These are phyloP conservation scores for Micoletzkya japonica DNA, from an alignment of 2,888 invertebrate genomes.

Conservation along the genomic window DNA sequence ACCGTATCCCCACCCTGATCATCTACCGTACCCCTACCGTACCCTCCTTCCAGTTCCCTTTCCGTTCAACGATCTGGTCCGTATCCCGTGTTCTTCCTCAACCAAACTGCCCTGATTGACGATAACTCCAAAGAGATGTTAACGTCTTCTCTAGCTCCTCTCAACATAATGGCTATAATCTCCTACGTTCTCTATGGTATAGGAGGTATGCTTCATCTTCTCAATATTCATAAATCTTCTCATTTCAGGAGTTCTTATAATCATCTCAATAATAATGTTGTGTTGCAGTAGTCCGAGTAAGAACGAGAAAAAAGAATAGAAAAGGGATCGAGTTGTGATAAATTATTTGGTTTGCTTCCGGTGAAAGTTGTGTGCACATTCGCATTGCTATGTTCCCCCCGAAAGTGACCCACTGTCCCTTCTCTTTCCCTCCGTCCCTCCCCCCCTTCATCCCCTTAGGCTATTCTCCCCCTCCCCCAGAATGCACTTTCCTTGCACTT, in stretches of 20 bases:
- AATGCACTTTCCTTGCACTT: conserved; percentile 25
- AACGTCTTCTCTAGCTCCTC: conserved; percentile 36
- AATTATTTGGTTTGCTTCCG: no score
- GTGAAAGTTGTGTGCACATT: neutral
- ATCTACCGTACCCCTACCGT: neutral
- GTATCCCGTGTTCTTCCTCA: conserved; percentile 50
- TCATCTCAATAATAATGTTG: no score
- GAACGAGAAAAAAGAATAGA: no score
- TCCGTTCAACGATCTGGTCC: conserved; percentile 48
- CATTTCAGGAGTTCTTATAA: no score
- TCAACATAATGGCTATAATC: conserved; percentile 39
- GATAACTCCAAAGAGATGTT: conserved; percentile 25
- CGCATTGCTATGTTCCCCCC: neutral
- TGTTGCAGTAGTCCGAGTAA: no score
- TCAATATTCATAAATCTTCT: no score
- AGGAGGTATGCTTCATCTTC: conserved; percentile 35
- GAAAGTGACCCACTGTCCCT: neutral
- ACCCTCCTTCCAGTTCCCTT: conserved; percentile 34
- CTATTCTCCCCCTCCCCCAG: neutral
- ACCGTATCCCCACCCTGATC: neutral
- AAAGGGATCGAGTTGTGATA: no score
- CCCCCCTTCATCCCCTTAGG: neutral
- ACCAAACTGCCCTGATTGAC: conserved; percentile 48
- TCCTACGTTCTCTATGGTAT: conserved; percentile 46
- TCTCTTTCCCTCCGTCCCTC: neutral